Evolutionary conservation across 2,113 vertebrate species (phyloP).

Genomic region (Merops nubicus): DNA sequence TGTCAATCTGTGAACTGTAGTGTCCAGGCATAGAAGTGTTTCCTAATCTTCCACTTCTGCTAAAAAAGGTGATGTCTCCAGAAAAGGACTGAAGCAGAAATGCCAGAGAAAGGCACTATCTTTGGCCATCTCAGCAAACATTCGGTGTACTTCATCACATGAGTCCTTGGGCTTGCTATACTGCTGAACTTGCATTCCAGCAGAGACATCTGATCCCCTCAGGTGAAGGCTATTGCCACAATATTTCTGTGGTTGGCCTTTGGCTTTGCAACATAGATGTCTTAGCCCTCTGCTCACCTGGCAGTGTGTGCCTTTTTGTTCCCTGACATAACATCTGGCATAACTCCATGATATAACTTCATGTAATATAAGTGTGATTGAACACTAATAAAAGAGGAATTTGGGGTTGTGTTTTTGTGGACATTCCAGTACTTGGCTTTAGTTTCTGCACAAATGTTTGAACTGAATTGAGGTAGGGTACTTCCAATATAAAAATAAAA

Average conservation of each 20-base stretch:
- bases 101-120: background rate
- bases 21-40: background rate
- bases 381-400: slow-evolving; percentile 17
- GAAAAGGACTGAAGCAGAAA: background rate
- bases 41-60: background rate
- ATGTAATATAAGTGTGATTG: background rate
- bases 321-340: slow-evolving; percentile 2
- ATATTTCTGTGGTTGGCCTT: slow-evolving; percentile 10
- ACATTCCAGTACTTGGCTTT: background rate
- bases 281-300: background rate
- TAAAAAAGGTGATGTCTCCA: background rate
- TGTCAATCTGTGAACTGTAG: background rate
- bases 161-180: background rate
- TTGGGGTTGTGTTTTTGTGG: background rate
- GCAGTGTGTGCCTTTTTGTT: background rate
- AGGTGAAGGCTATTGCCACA: background rate
- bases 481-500: background rate
- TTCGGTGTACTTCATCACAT: background rate
- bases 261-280: background rate
- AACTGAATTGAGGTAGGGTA: background rate
- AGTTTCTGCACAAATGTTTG: background rate
- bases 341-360: background rate
- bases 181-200: background rate
- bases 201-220: background rate
- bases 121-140: background rate